Evolutionary conservation across 2,888 invertebrate genomes (phyloP).

Genomic region (Furcula furcula): DNA sequence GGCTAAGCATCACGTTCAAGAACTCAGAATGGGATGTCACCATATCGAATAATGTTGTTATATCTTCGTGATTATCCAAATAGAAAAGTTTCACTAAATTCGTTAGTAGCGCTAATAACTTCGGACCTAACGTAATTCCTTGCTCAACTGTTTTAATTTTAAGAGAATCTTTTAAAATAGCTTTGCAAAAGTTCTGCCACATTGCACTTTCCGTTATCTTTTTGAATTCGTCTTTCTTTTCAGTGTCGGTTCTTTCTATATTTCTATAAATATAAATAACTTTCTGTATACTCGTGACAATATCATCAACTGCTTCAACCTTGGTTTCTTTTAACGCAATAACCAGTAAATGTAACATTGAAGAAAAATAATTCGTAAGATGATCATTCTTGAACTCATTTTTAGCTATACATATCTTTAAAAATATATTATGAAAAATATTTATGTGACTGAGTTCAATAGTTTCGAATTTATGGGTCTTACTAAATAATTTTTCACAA

Average conservation of each 20-base stretch:
- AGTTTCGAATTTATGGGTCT: constrained; percentile 84
- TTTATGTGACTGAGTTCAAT: constrained; percentile 81
- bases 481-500: constrained; percentile 79
- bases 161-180: constrained; percentile 85
- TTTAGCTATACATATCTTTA: constrained; percentile 65
- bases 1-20: constrained; percentile 84
- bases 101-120: constrained; percentile 80
- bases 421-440: constrained; percentile 78
- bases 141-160: constrained; percentile 63
- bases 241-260: constrained; percentile 38
- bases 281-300: constrained; percentile 50
- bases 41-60: constrained; percentile 86
- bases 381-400: constrained; percentile 56
- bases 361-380: constrained; percentile 77
- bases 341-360: constrained; percentile 77
- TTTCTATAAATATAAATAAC: constrained; percentile 53
- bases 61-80: constrained; percentile 62
- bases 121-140: constrained; percentile 57
- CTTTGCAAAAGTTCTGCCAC: constrained; percentile 84
- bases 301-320: constrained; percentile 37
- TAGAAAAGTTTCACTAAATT: constrained; percentile 82
- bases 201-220: constrained; percentile 67
- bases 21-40: constrained; percentile 89
- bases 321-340: constrained; percentile 71
- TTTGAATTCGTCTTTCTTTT: constrained; percentile 54